phyloP scores from a whole-genome alignment of 2,888 invertebrate species.

The Dilophus febrilis region DNA sequence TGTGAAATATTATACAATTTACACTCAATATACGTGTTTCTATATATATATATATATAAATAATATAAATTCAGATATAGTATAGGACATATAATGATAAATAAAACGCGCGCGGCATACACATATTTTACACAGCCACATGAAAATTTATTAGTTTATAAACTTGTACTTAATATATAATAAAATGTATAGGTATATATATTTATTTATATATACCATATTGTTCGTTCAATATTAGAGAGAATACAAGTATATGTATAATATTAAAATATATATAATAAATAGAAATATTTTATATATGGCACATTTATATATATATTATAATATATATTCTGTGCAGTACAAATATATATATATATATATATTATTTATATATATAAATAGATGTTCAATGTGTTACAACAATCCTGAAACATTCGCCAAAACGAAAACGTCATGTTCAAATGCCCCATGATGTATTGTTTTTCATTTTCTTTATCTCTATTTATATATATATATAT shows the following conservation, averaged over 20 bases:
- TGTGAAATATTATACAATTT: too few species aligned
- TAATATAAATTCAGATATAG: too few species aligned
- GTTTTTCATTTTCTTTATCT: constrained; percentile 10
- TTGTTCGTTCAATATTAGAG: too few species aligned
- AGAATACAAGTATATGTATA: too few species aligned
- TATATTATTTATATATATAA: neutral
- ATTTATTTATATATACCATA: neutral
- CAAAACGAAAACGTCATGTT: constrained; percentile 13
- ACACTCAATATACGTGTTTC: too few species aligned
- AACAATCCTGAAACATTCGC: constrained; percentile 8
- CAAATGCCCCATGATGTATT: constrained; percentile 14
- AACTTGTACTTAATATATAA: constrained; percentile 14
- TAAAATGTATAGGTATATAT: constrained; percentile 9
- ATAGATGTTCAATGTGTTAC: constrained; percentile 2
- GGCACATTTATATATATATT: too few species aligned
- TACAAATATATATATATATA: too few species aligned
- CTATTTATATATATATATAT: neutral
- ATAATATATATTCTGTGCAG: too few species aligned
- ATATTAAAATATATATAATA: too few species aligned
- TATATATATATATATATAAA: too few species aligned
- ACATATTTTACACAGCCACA: constrained; percentile 27
- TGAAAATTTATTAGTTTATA: constrained; percentile 31
- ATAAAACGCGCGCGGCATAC: constrained; percentile 4
- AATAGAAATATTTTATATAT: too few species aligned
- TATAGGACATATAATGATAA: too few species aligned